Evolutionary conservation across 2,888 invertebrate genomes (phyloP).

Genomic region (Cheilosia urbana): DNA sequence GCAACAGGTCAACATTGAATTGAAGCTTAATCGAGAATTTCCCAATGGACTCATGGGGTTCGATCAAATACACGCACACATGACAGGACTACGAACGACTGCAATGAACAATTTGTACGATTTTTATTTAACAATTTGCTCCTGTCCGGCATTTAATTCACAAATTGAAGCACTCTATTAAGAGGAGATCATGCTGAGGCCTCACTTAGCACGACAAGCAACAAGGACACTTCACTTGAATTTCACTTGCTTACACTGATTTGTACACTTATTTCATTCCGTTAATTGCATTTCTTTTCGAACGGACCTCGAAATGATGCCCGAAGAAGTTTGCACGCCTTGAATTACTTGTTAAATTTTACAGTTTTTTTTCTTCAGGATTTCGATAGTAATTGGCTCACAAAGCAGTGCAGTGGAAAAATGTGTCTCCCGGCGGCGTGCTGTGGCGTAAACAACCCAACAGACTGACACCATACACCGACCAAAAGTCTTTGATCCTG

Average conservation of each 20-base stretch:
- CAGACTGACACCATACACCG: constrained; percentile 63
- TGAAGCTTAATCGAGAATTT: constrained; percentile 38
- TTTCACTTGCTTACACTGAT: constrained; percentile 38
- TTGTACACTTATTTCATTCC: constrained; percentile 23
- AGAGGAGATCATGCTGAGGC: constrained; percentile 29
- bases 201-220: constrained; percentile 9
- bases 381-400: constrained; percentile 43
- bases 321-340: background rate
- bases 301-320: background rate
- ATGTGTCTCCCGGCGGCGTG: constrained; percentile 54
- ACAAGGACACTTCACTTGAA: constrained; percentile 36
- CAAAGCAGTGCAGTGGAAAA: constrained; percentile 48
- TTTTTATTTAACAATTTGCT: constrained; percentile 39
- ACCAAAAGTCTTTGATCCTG: constrained; percentile 71
- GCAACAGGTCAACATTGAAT: constrained; percentile 63
- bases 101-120: constrained; percentile 52
- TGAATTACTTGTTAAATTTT: constrained; percentile 2
- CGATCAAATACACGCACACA: constrained; percentile 2
- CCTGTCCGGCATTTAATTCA: constrained; percentile 26
- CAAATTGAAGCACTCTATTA: constrained; percentile 28
- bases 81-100: constrained; percentile 18
- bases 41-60: constrained; percentile 11
- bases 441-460: constrained; percentile 61
- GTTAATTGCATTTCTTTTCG: constrained; percentile 36
- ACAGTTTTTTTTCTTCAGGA: background rate